Base-by-base conservation (phyloP, 2,888 invertebrate species). In the Xylophagus ater region DNA sequence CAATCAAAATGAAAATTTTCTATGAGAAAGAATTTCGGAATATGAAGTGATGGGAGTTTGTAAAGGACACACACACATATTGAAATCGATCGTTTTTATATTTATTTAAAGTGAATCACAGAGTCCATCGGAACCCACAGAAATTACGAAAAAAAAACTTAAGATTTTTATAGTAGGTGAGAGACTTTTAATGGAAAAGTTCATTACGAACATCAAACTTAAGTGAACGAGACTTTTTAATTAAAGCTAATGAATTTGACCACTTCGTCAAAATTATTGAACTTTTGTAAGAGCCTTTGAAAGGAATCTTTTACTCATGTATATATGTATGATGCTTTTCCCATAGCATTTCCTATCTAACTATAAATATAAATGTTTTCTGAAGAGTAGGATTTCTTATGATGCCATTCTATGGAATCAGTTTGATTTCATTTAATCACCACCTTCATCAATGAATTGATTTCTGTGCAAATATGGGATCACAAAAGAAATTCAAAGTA, bases 231-330 rank as follows among this genome's bases (percentile, higher is more conserved):
- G 44, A 44, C 44, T 41, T 44, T n/a, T 44, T 44, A 44, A 44
- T 44, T 44, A 44, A 44, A 35, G 41, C 44, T 44, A 44, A 44
- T 44, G 44, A 41, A 44, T 44, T 44, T 41, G 36, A 44, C 44
- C 44, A 44, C 44, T 44, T 44, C 15, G 41, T 32, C 29, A 36
- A 44, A 44, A 41, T 44, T 38, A 44, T 38, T 39, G 41, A 41
- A 41, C 38, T 41, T 41, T 29, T 35, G 38, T 30, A 41, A 41
- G 36, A 38, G 38, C 33, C 31, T 41, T 43, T 30, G 34, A 41
- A 43, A 40, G 40, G 41, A 35, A 37, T 41, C n/a, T n/a, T n/a
- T 42, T 25, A 12, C 34, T 25, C 34, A 26, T n/a, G n/a, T n/a
- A n/a, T n/a, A n/a, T n/a, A n/a, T n/a, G n/a, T n/a, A n/a, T n/a